These are phyloP conservation scores for Ceyx melanurus DNA, from an alignment of 2,113 vertebrate genomes.

Conservation along the genomic window DNA sequence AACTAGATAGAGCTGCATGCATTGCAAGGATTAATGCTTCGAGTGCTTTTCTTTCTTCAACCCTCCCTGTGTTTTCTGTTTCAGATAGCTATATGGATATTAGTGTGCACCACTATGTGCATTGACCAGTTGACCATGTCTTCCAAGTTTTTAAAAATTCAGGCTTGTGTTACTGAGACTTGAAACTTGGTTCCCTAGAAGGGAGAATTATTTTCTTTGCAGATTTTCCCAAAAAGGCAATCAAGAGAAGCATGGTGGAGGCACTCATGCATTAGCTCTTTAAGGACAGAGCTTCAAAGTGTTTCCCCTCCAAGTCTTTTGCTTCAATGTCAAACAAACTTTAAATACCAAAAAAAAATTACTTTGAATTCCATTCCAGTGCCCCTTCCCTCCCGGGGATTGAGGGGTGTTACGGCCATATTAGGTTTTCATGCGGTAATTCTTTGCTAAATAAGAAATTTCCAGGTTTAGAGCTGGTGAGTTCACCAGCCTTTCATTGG, in stretches of 20 bases:
- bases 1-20: neutral
- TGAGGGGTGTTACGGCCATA: neutral
- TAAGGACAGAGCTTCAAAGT: constrained; percentile 26
- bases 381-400: neutral
- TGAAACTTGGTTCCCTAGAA: neutral
- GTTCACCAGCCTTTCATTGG: constrained; percentile 59
- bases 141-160: neutral
- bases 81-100: neutral
- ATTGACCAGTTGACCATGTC: neutral
- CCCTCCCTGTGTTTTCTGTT: neutral
- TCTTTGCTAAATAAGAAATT: constrained; percentile 58
- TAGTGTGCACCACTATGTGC: neutral
- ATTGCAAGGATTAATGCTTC: neutral
- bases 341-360: constrained; percentile 18
- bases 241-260: neutral
- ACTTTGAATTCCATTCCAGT: constrained; percentile 44
- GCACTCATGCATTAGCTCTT: neutral
- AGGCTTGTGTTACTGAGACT: neutral
- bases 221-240: constrained; percentile 25
- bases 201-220: constrained; percentile 6
- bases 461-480: constrained; percentile 52
- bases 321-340: constrained; percentile 38
- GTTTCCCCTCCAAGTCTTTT: constrained; percentile 6
- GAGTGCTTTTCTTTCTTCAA: neutral
- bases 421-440: constrained; percentile 37